Base-by-base conservation (phyloP, 2,113 vertebrate species). In the Atlantisia rogersi region DNA sequence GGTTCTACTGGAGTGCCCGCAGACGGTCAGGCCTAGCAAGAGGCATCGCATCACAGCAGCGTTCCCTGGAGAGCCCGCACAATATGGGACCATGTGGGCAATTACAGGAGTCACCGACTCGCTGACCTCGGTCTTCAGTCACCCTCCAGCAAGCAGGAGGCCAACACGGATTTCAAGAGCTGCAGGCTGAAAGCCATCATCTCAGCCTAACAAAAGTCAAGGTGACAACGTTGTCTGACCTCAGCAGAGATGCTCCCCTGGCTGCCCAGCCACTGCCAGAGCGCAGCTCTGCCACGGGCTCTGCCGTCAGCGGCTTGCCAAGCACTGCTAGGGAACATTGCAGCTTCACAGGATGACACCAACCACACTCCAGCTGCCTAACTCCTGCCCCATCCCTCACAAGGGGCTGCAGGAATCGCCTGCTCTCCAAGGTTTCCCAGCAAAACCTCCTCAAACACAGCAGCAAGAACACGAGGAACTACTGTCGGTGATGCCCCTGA, bases 401-500 rank as follows among this genome's bases (percentile, higher is more conserved):
- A 31, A 62, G 10, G 18, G 56, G 32, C 75, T 39, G 37, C 15
- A 37, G 12, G 31, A 29, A 68, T 29, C 39, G 25, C 44, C 56
- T 12, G 10, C 15, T 58, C 68, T 26, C 68, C 40, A 12, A 32
- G 31, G 24, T 52, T 53, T 63, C 81, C 42, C 9, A 3, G 19
- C 65, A 68, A 80, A 86, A 9, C n/a, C 59, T 76, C 9, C 70
- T 80, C 5, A 0, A 78, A 12, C 8, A 3, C 3, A 6, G 10
- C 8, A 24, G 6, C 2, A 28, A 10, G 46, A 70, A 8, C 55
- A 31, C 16, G 50, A 25, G 68, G 59, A 11, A 18, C 9, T 35
- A 5, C 15, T 6, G 31, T 1, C 0, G 2, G 44, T 0, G 0
- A 28, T 1, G 71, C 31, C 25, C 5, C 16, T 0, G 42, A 46